These are phyloP conservation scores for Ladona fulva DNA, from an alignment of 1,140 invertebrate genomes.

Conservation along the genomic window DNA sequence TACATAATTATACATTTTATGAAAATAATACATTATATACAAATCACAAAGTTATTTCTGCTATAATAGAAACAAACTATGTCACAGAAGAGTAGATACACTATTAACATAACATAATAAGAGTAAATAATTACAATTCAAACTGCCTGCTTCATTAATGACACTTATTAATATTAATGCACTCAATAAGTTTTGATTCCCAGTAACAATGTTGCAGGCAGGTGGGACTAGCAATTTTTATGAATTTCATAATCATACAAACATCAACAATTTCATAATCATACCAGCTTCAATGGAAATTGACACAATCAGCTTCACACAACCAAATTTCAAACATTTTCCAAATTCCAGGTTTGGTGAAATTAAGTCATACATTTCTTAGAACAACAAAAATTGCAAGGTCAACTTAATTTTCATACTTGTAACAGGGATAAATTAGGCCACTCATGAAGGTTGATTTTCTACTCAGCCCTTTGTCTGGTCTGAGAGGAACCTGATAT, in stretches of 20 bases:
- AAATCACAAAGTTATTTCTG: neutral
- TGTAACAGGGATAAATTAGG: neutral
- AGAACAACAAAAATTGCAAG: neutral
- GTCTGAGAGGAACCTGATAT: neutral
- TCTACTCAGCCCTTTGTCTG: neutral
- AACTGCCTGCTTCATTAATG: neutral
- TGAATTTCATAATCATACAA: neutral
- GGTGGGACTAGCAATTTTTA: neutral
- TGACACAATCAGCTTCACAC: neutral
- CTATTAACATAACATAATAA: neutral
- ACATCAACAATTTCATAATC: neutral
- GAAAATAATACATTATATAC: conserved; percentile 11
- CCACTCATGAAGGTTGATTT: neutral
- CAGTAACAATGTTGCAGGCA: neutral
- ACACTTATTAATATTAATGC: neutral
- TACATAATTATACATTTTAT: conserved; percentile 9
- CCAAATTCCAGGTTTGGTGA: neutral
- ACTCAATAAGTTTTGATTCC: neutral
- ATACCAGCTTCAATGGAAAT: neutral
- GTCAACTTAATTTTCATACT: neutral
- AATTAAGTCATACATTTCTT: neutral
- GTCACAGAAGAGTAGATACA: neutral
- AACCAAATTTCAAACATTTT: neutral
- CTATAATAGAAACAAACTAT: neutral
- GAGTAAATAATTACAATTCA: neutral